These are phyloP conservation scores for Aegithalos caudatus DNA, from an alignment of 2,113 vertebrate genomes.

Conservation along the genomic window DNA sequence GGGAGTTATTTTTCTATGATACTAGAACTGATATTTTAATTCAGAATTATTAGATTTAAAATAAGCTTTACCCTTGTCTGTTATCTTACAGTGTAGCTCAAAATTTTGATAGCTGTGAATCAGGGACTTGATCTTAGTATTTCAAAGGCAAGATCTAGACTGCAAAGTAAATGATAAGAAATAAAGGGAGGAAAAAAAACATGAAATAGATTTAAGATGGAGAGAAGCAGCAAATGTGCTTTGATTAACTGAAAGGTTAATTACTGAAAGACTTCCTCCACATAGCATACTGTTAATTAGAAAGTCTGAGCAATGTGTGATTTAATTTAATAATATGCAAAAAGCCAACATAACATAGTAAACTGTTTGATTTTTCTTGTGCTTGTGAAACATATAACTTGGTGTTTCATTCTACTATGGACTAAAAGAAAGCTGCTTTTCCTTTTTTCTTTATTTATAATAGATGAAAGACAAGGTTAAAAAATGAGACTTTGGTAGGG, in stretches of 20 bases:
- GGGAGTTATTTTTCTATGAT: background rate
- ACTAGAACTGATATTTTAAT: background rate
- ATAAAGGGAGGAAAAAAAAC: background rate
- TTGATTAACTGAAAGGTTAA: constrained; percentile 32
- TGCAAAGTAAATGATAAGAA: background rate
- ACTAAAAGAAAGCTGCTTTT: background rate
- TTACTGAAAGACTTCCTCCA: background rate
- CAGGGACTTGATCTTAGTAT: background rate
- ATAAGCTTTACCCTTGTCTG: background rate
- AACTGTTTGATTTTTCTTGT: background rate
- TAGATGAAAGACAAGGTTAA: background rate
- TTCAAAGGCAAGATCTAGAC: background rate
- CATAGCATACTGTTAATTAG: background rate
- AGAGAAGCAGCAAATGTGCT: background rate
- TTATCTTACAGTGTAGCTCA: background rate
- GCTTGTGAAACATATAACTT: background rate
- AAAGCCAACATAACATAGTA: background rate
- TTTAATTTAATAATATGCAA: background rate
- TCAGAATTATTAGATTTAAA: background rate
- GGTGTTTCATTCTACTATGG: background rate
- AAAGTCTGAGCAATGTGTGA: background rate
- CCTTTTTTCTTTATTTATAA: background rate
- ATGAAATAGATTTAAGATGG: background rate
- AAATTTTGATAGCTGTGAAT: background rate
- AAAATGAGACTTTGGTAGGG: background rate